phyloP scores from a whole-genome alignment of 2,113 vertebrate species.

The Tachysurus vachellii region DNA sequence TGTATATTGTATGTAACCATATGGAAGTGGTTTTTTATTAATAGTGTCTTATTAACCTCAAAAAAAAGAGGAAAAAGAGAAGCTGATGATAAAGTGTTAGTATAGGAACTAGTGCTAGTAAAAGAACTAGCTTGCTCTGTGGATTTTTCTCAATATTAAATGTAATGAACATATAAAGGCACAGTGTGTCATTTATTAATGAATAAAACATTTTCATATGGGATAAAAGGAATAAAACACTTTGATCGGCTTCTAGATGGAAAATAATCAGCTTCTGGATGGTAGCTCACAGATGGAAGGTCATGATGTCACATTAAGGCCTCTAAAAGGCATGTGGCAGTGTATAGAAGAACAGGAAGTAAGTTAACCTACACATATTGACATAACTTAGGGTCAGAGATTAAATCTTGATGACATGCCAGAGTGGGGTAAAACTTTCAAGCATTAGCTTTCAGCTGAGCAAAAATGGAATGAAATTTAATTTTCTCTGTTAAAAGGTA shows the following conservation, averaged over 20 bases:
- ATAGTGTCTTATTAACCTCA: neutral
- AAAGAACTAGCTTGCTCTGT: neutral
- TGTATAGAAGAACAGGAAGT: slow-evolving; percentile 13
- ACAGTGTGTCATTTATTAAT: neutral
- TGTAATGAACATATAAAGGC: neutral
- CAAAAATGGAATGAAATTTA: slow-evolving; percentile 18
- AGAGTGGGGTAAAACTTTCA: neutral
- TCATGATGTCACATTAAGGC: neutral
- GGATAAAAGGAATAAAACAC: neutral
- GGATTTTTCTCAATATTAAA: neutral
- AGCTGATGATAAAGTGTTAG: neutral
- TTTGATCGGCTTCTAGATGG: neutral
- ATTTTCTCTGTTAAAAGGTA: slow-evolving; percentile 12
- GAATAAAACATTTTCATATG: neutral
- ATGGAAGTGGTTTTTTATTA: neutral
- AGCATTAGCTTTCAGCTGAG: neutral
- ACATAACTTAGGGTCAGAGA: neutral
- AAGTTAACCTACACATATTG: neutral
- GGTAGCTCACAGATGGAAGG: neutral
- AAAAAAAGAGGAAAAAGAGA: neutral
- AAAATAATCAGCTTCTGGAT: neutral
- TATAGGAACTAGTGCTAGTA: too few relatives aligned
- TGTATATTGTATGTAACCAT: neutral
- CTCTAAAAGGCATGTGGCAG: neutral
- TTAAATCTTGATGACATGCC: neutral